A percentile compares a stretch with the other conserved stretches of the same genome.
Evolutionary conservation across 2,797 vertebrate genomes (phyloP).

Genomic region (Jordanella pulchra): DNA sequence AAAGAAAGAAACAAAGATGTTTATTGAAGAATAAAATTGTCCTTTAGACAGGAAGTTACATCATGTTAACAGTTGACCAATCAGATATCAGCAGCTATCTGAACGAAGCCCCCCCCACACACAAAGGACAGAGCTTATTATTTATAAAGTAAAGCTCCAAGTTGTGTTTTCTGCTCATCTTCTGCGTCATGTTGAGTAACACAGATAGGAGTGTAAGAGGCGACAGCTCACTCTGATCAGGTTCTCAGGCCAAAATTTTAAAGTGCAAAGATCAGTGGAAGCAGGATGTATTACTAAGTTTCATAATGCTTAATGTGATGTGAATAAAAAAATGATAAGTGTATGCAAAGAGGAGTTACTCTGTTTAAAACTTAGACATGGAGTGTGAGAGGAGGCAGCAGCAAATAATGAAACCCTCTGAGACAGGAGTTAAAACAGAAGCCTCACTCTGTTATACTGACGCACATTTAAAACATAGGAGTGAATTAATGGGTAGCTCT

Average conservation of each 20-base stretch:
- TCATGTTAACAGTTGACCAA: background rate
- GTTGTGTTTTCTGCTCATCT: background rate
- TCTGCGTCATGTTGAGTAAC: background rate
- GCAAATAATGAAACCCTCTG: background rate
- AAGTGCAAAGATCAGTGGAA: slow-evolving; percentile 3
- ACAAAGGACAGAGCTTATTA: background rate
- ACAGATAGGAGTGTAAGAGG: background rate
- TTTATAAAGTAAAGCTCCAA: background rate
- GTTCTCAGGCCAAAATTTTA: background rate
- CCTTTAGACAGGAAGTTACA: background rate
- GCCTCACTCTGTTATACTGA: background rate
- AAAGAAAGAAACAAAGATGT: background rate
- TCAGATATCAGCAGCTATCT: background rate
- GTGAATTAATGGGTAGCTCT: background rate
- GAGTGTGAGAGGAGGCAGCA: background rate
- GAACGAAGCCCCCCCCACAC: background rate
- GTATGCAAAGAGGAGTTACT: background rate
- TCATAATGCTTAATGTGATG: background rate
- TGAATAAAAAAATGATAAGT: background rate
- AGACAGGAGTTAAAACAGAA: background rate
- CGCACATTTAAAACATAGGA: background rate
- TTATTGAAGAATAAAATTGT: background rate
- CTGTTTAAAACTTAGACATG: background rate
- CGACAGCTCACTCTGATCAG: background rate
- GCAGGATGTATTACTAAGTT: background rate